Conservation (phyloP, 2,888 invertebrate species). For the Ochropacha duplaris region DNA sequence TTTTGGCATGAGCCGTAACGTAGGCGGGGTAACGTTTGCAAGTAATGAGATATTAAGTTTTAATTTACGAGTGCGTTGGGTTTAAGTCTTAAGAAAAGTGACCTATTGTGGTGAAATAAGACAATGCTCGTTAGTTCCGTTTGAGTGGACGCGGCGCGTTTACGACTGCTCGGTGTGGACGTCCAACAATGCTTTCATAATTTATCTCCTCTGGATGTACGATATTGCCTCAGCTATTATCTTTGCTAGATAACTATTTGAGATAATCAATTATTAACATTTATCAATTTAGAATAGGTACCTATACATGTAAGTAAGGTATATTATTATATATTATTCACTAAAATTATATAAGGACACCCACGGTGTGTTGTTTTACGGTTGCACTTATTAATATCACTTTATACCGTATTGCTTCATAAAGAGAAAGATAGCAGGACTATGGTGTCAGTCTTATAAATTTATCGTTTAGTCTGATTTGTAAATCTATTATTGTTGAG, state of each 20-base stretch:
- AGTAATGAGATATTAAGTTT: slow-evolving; percentile 80
- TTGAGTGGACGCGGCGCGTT: slow-evolving; percentile 63
- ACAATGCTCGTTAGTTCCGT: slow-evolving; percentile 77
- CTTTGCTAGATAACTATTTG: slow-evolving; percentile 13
- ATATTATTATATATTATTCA: no score
- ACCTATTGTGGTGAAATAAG: slow-evolving; percentile 78
- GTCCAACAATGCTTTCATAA: slow-evolving; percentile 72
- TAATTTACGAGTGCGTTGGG: slow-evolving; percentile 76
- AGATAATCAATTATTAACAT: neutral
- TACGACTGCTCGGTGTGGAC: slow-evolving; percentile 50
- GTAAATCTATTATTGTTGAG: neutral
- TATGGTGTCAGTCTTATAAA: no score
- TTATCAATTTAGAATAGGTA: neutral
- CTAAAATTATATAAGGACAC: no score
- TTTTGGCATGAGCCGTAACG: slow-evolving; percentile 58
- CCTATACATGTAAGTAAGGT: no score
- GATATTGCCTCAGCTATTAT: slow-evolving; percentile 46
- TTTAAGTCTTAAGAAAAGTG: slow-evolving; percentile 76
- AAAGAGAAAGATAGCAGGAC: no score
- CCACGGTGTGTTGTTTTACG: no score
- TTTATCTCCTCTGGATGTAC: slow-evolving; percentile 67
- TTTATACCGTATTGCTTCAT: no score
- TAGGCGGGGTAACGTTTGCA: slow-evolving; percentile 67
- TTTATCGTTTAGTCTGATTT: no score
- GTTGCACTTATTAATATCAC: no score